Percentiles rank a stretch among this genome's conserved stretches.
Evolutionary conservation across 2,113 vertebrate genomes (phyloP).

Genomic region (Microcebus murinus): DNA sequence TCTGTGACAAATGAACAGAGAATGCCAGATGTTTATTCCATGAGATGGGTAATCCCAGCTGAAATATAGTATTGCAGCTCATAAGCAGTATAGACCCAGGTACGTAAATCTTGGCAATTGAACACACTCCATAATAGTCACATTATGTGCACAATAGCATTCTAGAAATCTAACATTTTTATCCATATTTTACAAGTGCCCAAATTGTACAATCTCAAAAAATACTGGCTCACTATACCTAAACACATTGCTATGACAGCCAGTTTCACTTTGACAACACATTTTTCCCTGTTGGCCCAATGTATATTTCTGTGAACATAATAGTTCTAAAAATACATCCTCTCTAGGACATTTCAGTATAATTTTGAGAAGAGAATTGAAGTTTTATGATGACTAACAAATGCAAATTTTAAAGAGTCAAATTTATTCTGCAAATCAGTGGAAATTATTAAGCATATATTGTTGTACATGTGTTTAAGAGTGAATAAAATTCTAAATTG

Average conservation of each 20-base stretch:
- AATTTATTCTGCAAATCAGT: conserved; percentile 28
- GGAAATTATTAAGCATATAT: neutral
- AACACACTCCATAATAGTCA: neutral
- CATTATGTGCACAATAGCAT: neutral
- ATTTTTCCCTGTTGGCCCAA: neutral
- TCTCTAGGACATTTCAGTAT: neutral
- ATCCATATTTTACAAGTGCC: neutral
- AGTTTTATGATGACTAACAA: neutral
- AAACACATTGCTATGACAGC: conserved; percentile 16
- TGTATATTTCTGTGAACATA: neutral
- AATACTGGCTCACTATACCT: neutral
- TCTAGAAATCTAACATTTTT: neutral
- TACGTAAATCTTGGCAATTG: neutral
- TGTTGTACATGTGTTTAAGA: neutral
- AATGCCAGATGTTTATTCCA: neutral
- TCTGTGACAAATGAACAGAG: neutral
- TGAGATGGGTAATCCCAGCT: neutral
- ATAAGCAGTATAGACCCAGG: neutral
- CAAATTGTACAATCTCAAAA: neutral
- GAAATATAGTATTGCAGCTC: neutral
- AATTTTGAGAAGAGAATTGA: neutral
- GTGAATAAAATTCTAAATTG: neutral
- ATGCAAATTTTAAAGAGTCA: neutral
- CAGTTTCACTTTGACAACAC: neutral
- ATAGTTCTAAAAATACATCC: neutral